These are phyloP conservation scores for Lithophane ornitopus DNA, from an alignment of 2,888 invertebrate genomes.

Conservation along the genomic window DNA sequence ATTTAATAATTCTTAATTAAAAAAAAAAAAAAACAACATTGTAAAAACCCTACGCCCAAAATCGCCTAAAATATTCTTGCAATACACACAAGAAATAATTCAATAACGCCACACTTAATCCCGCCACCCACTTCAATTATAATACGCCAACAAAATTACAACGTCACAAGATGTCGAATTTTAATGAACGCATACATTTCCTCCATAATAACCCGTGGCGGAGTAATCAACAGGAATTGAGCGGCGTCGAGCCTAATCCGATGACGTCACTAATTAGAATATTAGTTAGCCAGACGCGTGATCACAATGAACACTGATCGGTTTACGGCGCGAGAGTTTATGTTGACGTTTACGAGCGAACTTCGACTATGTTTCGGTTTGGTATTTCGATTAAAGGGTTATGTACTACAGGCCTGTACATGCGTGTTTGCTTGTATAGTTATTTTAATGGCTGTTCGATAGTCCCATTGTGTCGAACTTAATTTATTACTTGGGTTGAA, in stretches of 20 bases:
- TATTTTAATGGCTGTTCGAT: slow-evolving; percentile 35
- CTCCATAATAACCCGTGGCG: slow-evolving; percentile 45
- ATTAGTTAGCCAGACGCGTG: slow-evolving; percentile 70
- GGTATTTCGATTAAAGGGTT: slow-evolving; percentile 66
- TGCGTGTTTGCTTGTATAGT: slow-evolving; percentile 21
- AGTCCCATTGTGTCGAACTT: slow-evolving; percentile 12
- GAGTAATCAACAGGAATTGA: slow-evolving; percentile 72
- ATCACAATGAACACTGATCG: slow-evolving; percentile 68
- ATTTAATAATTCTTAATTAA: rapidly evolving
- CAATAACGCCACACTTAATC: slow-evolving; percentile 5
- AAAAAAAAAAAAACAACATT: not conserved
- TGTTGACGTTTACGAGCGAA: slow-evolving; percentile 72
- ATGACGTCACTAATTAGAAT: slow-evolving; percentile 77
- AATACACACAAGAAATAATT: slow-evolving; percentile 4
- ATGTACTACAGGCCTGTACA: slow-evolving; percentile 42
- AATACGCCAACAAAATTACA: slow-evolving; percentile 27
- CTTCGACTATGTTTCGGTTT: slow-evolving; percentile 68
- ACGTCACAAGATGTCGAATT: slow-evolving; percentile 56
- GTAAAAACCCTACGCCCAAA: not conserved
- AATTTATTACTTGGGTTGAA: slow-evolving; percentile 19
- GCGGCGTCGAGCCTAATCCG: slow-evolving; percentile 69
- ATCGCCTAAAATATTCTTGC: not conserved
- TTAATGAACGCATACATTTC: slow-evolving; percentile 46
- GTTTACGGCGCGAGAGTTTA: slow-evolving; percentile 60
- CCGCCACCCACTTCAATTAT: slow-evolving; percentile 13